Evolutionary conservation across 2,797 vertebrate genomes (phyloP).

Genomic region (Sorex maritimensis): DNA sequence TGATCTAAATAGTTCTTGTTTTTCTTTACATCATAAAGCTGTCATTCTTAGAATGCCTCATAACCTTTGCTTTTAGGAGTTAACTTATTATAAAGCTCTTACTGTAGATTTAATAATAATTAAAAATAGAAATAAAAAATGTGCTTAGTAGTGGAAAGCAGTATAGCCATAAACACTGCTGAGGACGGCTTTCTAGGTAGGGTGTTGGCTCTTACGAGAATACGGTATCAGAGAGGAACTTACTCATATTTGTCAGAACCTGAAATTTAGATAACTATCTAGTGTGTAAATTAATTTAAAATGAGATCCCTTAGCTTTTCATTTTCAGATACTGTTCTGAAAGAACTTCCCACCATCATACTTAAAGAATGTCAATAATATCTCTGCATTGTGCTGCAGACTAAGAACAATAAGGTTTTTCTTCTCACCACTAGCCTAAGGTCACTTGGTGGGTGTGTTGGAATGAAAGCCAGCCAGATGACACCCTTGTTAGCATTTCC

Average conservation of each 20-base stretch:
- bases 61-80: slow-evolving; percentile 46
- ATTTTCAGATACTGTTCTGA: slow-evolving; percentile 44
- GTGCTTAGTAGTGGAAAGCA: slow-evolving; percentile 11
- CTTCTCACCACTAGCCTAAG: slow-evolving; percentile 69
- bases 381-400: slow-evolving; percentile 56
- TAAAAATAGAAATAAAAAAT: slow-evolving; percentile 63
- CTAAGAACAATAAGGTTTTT: slow-evolving; percentile 78
- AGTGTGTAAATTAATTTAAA: slow-evolving; percentile 55
- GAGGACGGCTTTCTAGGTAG: slow-evolving; percentile 27
- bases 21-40: slow-evolving; percentile 53
- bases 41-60: slow-evolving; percentile 6
- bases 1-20: slow-evolving; percentile 34
- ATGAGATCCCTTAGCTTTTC: slow-evolving; percentile 29
- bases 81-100: slow-evolving; percentile 22
- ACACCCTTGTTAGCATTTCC: slow-evolving; percentile 55
- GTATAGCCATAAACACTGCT: not conserved
- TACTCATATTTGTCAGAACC: slow-evolving; percentile 3
- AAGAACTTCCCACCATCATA: slow-evolving; percentile 61
- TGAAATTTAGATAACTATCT: slow-evolving; percentile 33
- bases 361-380: slow-evolving; percentile 52
- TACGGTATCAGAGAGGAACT: not conserved
- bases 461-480: slow-evolving; percentile 65
- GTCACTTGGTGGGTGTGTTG: slow-evolving; percentile 79
- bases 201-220: not conserved
- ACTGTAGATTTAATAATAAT: slow-evolving; percentile 64